Evolutionary conservation across 2,888 invertebrate genomes (phyloP).

Genomic region (Acanthopleura granulata): DNA sequence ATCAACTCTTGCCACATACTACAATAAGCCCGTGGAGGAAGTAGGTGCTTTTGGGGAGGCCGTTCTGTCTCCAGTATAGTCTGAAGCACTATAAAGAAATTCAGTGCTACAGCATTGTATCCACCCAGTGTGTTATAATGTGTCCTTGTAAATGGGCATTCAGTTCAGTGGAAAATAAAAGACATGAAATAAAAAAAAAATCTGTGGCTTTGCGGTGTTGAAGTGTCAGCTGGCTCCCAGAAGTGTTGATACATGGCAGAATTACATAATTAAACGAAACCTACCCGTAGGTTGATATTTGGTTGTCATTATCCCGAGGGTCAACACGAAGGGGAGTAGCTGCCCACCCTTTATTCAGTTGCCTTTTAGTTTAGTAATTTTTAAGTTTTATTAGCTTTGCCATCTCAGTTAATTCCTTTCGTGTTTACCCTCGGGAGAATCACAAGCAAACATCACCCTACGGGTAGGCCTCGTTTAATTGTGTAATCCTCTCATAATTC

Average conservation of each 20-base stretch:
- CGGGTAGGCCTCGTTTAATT: constrained; percentile 17
- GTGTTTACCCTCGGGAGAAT: constrained; percentile 16
- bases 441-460: constrained; percentile 11
- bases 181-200: no score
- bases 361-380: no score
- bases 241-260: constrained; percentile 12
- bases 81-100: no score
- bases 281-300: constrained; percentile 16
- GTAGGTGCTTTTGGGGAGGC: neutral
- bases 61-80: neutral
- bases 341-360: neutral
- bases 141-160: no score
- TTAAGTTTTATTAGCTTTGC: neutral
- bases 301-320: constrained; percentile 8
- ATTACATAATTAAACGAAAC: constrained; percentile 14
- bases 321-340: constrained; percentile 17
- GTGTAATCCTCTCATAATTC: no score
- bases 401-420: constrained; percentile 16
- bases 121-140: no score
- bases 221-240: neutral
- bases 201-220: neutral
- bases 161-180: no score
- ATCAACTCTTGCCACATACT: neutral
- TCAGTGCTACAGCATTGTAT: no score
- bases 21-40: neutral